These are phyloP conservation scores for Saccostrea glomerata DNA, from an alignment of 1,140 invertebrate species.

Conservation along the genomic window DNA sequence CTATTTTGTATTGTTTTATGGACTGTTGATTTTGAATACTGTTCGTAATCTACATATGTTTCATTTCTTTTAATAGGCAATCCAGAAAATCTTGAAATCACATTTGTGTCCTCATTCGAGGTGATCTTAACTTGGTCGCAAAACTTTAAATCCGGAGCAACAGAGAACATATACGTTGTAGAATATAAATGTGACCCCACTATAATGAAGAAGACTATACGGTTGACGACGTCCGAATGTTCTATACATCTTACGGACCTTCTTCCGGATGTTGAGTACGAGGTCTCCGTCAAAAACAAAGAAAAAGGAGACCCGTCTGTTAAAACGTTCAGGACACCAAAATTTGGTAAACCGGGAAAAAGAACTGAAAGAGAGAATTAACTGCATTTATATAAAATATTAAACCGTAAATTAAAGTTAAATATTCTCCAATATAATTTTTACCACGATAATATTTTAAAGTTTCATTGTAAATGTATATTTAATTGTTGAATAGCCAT, in stretches of 20 bases:
- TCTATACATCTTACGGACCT: not conserved
- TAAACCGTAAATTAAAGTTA: no score
- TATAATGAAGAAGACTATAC: not conserved
- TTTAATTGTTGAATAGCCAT: no score
- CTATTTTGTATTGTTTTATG: no score
- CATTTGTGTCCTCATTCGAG: not conserved
- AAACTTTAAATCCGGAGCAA: not conserved
- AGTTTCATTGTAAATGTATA: no score
- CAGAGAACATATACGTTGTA: not conserved
- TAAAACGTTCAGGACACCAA: not conserved
- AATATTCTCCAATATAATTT: no score
- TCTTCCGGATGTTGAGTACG: not conserved
- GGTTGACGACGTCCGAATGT: not conserved
- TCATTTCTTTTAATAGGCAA: not conserved
- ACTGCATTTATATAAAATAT: no score
- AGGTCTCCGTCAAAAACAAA: not conserved
- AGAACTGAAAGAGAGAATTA: no score
- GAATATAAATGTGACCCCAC: slow-evolving; percentile 19
- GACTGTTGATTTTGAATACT: no score
- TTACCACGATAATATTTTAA: no score
- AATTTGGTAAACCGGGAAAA: not conserved
- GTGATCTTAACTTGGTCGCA: not conserved
- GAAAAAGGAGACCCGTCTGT: not conserved
- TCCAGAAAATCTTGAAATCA: slow-evolving; percentile 13
- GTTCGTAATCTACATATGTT: not conserved